phyloP scores from a whole-genome alignment of 2,888 invertebrate genomes.

The Syrphus vitripennis region DNA sequence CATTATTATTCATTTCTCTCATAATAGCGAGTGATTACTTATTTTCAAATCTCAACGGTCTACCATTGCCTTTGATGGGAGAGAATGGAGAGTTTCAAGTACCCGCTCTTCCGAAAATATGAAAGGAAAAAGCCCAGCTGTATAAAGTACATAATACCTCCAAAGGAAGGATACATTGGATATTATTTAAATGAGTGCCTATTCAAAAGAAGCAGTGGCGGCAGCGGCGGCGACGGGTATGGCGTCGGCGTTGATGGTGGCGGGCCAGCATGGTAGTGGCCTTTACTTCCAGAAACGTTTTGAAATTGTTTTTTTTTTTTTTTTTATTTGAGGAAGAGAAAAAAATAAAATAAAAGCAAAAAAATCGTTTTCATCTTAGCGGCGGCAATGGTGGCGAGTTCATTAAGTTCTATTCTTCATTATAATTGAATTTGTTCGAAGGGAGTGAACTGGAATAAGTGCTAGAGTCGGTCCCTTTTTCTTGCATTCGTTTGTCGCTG shows the following conservation, averaged over 20 bases:
- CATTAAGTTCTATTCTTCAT: slow-evolving; percentile 71
- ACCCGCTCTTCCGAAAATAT: slow-evolving; percentile 29
- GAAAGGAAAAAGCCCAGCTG: slow-evolving; percentile 43
- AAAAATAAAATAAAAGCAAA: slow-evolving; percentile 39
- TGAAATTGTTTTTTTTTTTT: slow-evolving; percentile 63
- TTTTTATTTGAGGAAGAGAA: slow-evolving; percentile 30
- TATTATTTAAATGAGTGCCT: slow-evolving; percentile 70
- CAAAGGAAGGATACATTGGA: slow-evolving; percentile 58
- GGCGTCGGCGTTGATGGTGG: slow-evolving; percentile 27
- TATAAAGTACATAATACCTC: slow-evolving; percentile 39
- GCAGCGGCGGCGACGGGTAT: background rate
- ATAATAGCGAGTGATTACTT: slow-evolving; percentile 68
- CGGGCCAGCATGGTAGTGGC: slow-evolving; percentile 22
- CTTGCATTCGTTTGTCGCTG: slow-evolving; percentile 60
- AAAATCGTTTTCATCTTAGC: slow-evolving; percentile 65
- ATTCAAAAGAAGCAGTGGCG: slow-evolving; percentile 43
- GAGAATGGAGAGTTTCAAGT: background rate
- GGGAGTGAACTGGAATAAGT: slow-evolving; percentile 71
- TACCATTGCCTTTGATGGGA: slow-evolving; percentile 30
- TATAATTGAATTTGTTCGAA: slow-evolving; percentile 71
- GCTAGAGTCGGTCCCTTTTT: slow-evolving; percentile 53
- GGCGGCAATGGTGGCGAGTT: slow-evolving; percentile 68
- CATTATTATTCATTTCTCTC: slow-evolving; percentile 65
- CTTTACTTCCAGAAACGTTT: slow-evolving; percentile 50
- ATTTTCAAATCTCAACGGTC: slow-evolving; percentile 58